Conservation (phyloP, 2,797 vertebrate species). For the Scyliorhinus canicula region DNA sequence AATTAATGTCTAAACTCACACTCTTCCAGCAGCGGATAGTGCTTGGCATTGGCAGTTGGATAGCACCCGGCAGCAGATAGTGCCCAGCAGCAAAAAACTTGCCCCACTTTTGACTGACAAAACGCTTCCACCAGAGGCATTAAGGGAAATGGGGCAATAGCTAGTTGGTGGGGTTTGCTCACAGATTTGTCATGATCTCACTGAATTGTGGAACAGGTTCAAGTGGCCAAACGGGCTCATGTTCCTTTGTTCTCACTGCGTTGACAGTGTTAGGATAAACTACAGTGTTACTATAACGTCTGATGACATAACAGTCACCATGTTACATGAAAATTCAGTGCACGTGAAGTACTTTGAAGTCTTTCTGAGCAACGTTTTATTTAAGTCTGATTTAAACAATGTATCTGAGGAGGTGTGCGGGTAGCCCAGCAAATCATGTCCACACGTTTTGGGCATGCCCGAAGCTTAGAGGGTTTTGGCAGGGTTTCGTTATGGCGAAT, state of each 20-base stretch:
- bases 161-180: background rate
- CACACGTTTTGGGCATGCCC: no score
- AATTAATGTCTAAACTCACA: background rate
- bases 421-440: no score
- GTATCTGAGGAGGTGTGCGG: background rate
- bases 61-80: no score
- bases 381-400: background rate
- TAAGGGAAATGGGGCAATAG: background rate
- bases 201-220: no score
- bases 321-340: background rate
- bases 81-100: background rate
- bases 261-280: background rate
- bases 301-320: background rate
- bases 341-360: background rate
- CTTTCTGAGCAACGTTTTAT: background rate
- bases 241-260: background rate
- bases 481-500: no score
- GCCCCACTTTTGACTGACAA: no score
- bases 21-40: background rate
- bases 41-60: no score
- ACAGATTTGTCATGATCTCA: background rate
- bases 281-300: background rate
- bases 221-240: background rate
- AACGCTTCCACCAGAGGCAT: background rate
- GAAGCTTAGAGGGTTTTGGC: no score